Evolutionary conservation across 2,797 vertebrate species (phyloP).

Genomic region (Eremophila alpestris): DNA sequence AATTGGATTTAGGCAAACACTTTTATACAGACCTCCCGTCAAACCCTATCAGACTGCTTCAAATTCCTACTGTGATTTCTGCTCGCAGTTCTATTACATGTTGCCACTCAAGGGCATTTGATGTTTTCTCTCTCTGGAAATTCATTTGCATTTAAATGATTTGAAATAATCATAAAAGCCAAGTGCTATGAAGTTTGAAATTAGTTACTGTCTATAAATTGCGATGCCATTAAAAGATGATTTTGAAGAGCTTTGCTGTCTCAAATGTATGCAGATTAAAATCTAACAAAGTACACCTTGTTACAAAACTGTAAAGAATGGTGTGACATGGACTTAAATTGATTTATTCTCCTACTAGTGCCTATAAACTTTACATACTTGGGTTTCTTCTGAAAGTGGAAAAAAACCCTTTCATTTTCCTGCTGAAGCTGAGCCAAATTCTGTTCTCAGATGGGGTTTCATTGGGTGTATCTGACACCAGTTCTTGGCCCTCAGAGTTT

Average conservation of each 20-base stretch:
- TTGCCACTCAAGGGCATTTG: conserved; percentile 86
- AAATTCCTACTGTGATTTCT: conserved; percentile 76
- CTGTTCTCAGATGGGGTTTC: conserved; percentile 47
- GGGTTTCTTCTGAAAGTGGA: conserved; percentile 65
- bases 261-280: conserved; percentile 85
- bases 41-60: conserved; percentile 75
- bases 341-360: conserved; percentile 75
- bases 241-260: conserved; percentile 83
- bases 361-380: conserved; percentile 73
- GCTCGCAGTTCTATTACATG: conserved; percentile 76
- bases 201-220: conserved; percentile 89
- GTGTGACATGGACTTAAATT: conserved; percentile 77
- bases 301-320: conserved; percentile 82
- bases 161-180: conserved; percentile 88
- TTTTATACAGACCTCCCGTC: conserved; percentile 76
- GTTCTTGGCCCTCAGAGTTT: conserved; percentile 50
- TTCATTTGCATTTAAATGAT: conserved; percentile 91
- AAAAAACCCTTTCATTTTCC: conserved; percentile 56
- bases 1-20: conserved; percentile 82
- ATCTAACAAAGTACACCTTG: conserved; percentile 85
- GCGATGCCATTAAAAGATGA: conserved; percentile 84
- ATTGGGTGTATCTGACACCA: conserved; percentile 50
- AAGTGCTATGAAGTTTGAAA: conserved; percentile 90
- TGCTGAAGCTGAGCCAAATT: conserved; percentile 57
- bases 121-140: conserved; percentile 85